Conservation (phyloP, 1,140 invertebrate species). For the Andrena cerasifolii region DNA sequence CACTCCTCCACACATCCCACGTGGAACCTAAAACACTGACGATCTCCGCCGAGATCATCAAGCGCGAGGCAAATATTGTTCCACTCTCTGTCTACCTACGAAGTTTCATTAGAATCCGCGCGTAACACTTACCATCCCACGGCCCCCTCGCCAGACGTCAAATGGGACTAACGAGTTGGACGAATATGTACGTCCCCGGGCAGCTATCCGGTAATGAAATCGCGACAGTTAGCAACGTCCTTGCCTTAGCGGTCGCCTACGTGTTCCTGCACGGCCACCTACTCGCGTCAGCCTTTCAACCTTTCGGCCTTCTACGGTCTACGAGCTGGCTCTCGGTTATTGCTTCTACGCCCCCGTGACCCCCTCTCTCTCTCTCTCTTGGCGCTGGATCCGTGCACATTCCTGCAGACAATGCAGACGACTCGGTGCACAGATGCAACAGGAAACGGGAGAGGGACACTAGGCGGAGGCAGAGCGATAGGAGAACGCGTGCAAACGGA, state of each 20-base stretch:
- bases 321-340: conserved; percentile 23
- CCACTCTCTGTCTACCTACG: too few relatives aligned
- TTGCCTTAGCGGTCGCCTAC: conserved; percentile 55
- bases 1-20: too few relatives aligned
- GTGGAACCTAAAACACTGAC: too few relatives aligned
- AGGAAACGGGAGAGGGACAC: not conserved
- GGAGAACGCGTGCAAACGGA: not conserved
- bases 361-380: conserved; percentile 13
- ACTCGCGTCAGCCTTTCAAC: conserved; percentile 55
- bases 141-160: not conserved
- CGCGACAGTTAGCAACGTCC: conserved; percentile 56
- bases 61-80: too few relatives aligned
- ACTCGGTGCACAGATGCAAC: not conserved
- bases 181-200: not conserved
- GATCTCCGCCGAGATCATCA: too few relatives aligned
- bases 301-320: conserved; percentile 63
- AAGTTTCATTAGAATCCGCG: too few relatives aligned
- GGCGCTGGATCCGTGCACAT: not conserved
- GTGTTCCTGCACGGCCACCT: conserved; percentile 44
- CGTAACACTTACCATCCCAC: too few relatives aligned
- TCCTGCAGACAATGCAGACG: conserved; percentile 23
- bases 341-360: conserved; percentile 40
- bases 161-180: not conserved
- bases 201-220: conserved; percentile 14
- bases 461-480: not conserved